Conservation (phyloP, 2,888 invertebrate species). For the Parascotia fuliginaria region DNA sequence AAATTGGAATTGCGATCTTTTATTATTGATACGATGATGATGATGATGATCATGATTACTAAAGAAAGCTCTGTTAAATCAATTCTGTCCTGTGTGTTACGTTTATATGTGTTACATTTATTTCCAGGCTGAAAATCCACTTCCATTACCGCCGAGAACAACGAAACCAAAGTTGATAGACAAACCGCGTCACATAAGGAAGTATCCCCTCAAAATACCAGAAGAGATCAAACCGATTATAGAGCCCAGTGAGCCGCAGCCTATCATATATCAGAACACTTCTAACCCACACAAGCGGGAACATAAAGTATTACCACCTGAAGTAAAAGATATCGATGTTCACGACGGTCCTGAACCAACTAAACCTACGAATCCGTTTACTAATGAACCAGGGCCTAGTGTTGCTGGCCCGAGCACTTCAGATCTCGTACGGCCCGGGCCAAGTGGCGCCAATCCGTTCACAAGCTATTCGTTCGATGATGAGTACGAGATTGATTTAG, state of each 20-base stretch:
- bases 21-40: too few species aligned
- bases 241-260: background rate
- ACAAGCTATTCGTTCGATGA: constrained; percentile 14
- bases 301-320: constrained; percentile 9
- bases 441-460: constrained; percentile 58
- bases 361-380: constrained; percentile 65
- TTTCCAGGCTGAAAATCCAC: constrained; percentile 56
- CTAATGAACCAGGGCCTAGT: constrained; percentile 34
- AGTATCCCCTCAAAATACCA: constrained; percentile 65
- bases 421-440: constrained; percentile 19
- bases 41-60: too few species aligned
- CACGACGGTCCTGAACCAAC: constrained; percentile 51
- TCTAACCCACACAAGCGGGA: constrained; percentile 9
- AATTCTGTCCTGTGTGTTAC: too few species aligned
- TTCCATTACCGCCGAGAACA: constrained; percentile 70
- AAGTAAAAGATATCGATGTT: constrained; percentile 44
- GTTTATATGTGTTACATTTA: too few species aligned
- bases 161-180: constrained; percentile 70
- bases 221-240: constrained; percentile 12
- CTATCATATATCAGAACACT: constrained; percentile 71
- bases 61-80: too few species aligned
- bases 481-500: background rate
- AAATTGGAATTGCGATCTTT: too few species aligned
- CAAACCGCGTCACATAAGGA: constrained; percentile 71
- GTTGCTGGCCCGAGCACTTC: background rate